A percentile compares a stretch with the other conserved stretches of the same genome.
phyloP scores from a whole-genome alignment of 2,113 vertebrate genomes.

The Sialia sialis region DNA sequence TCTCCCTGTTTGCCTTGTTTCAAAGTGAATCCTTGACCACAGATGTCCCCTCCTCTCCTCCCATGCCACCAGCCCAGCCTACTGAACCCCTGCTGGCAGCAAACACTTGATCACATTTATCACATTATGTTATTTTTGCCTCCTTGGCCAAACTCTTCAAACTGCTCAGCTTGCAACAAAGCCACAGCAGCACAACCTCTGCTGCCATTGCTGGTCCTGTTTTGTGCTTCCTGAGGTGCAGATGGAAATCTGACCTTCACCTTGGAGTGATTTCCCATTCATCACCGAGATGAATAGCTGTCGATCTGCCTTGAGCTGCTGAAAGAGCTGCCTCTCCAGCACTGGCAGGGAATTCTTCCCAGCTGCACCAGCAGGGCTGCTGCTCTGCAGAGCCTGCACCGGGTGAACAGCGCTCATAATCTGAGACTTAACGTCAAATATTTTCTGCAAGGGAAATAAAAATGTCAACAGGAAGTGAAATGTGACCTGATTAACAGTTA shows the following conservation, averaged over 20 bases:
- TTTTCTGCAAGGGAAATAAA: constrained; percentile 76
- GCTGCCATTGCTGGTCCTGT: not conserved
- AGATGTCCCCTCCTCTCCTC: not conserved
- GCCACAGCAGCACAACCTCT: not conserved
- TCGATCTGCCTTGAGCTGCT: constrained; percentile 9
- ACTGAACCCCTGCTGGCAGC: not conserved
- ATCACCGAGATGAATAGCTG: constrained; percentile 46
- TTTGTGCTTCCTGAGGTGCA: not conserved
- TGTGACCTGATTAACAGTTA: constrained; percentile 76
- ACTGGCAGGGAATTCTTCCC: not conserved
- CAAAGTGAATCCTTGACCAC: not conserved
- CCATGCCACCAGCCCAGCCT: not conserved
- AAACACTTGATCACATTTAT: not conserved
- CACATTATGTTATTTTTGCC: not conserved
- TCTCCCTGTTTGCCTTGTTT: not conserved
- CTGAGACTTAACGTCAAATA: constrained; percentile 59
- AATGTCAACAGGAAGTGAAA: constrained; percentile 75
- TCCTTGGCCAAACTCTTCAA: not conserved
- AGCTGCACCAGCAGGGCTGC: not conserved
- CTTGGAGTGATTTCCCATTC: constrained; percentile 54
- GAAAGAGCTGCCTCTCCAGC: not conserved
- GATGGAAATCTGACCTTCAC: constrained; percentile 56
- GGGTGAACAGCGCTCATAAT: constrained; percentile 56
- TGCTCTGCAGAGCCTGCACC: constrained; percentile 6
- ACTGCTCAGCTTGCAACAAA: not conserved